A percentile compares a stretch with the other conserved stretches of the same genome.
These are phyloP conservation scores for Podilymbus podiceps DNA, from an alignment of 2,113 vertebrate genomes.

Conservation along the genomic window DNA sequence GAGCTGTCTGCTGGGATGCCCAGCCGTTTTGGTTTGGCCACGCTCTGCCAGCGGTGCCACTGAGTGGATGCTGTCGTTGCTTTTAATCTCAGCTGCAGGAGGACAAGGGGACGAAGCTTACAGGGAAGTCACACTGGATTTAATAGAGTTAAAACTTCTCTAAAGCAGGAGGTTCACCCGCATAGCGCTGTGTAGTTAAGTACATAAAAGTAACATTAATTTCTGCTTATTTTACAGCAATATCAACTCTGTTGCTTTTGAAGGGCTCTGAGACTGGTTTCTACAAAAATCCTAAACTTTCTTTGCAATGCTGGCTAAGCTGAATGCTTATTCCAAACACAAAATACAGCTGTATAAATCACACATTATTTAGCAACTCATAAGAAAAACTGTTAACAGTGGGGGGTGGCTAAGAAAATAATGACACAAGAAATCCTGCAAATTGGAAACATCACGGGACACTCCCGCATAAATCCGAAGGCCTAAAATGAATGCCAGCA, in stretches of 20 bases:
- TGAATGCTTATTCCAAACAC: not conserved
- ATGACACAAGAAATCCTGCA: not conserved
- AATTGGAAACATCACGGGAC: fast-evolving
- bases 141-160: not conserved
- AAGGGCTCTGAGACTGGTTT: not conserved
- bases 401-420: not conserved
- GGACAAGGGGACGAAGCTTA: not conserved
- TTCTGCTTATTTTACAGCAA: not conserved
- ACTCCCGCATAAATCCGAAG: not conserved
- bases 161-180: not conserved
- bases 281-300: not conserved
- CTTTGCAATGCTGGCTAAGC: not conserved
- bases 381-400: not conserved
- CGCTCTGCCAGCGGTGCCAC: not conserved
- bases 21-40: fast-evolving
- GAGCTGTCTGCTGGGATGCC: not conserved
- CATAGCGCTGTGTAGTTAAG: not conserved
- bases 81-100: too few species aligned
- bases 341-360: not conserved
- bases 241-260: not conserved
- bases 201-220: not conserved
- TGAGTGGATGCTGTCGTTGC: too few species aligned
- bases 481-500: not conserved
- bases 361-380: not conserved
- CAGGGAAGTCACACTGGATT: not conserved